Evolutionary conservation across 2,888 invertebrate species (phyloP).

Genomic region (Thereva unica): DNA sequence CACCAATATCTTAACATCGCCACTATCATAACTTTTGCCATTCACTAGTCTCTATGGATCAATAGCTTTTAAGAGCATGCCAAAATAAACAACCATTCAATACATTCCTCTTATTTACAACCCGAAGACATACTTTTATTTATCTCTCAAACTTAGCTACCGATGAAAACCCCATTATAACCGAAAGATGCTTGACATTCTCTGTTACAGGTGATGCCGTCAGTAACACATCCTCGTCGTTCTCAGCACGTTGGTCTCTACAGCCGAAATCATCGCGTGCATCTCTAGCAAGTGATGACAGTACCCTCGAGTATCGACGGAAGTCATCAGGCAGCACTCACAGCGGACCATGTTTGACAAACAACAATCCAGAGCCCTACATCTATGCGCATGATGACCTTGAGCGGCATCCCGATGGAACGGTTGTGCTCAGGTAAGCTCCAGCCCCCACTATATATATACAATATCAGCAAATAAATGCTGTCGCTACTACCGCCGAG

Average conservation of each 20-base stretch:
- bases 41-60: no score
- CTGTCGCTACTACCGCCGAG: no score
- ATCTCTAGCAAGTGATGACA: conserved; percentile 59
- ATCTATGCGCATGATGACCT: conserved; percentile 57
- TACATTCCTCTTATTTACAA: no score
- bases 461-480: not conserved
- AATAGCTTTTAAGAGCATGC: no score
- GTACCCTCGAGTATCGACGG: conserved; percentile 52
- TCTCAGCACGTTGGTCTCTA: conserved; percentile 39
- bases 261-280: conserved; percentile 57
- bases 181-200: no score
- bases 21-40: no score
- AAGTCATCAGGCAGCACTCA: conserved; percentile 57
- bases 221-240: conserved; percentile 30
- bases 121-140: no score
- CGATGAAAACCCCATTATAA: no score
- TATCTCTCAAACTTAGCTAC: no score
- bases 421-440: conserved; percentile 65
- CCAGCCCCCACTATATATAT: not conserved
- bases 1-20: no score
- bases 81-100: no score
- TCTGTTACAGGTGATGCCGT: conserved; percentile 37
- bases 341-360: conserved; percentile 36
- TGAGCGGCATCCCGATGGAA: conserved; percentile 64
- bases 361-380: conserved; percentile 45